Conservation (phyloP, 2,888 invertebrate genomes). For the Molorchus minor region DNA sequence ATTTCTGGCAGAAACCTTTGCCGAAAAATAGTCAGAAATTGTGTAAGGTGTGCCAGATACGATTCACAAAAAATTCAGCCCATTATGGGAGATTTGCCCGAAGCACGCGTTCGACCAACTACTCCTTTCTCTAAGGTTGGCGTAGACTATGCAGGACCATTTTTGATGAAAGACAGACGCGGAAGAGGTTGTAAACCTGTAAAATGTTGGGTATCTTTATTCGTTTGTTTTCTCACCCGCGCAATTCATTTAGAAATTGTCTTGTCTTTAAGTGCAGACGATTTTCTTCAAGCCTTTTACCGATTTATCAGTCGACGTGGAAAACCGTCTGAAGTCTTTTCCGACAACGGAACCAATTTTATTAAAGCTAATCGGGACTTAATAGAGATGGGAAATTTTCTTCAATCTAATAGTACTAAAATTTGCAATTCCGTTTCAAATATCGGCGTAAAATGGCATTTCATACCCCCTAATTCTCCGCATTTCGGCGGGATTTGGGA, state of each 20-base stretch:
- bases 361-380: neutral
- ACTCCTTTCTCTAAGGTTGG: constrained; percentile 31
- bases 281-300: constrained; percentile 26
- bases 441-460: constrained; percentile 17
- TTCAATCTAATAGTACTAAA: neutral
- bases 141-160: constrained; percentile 43
- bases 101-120: constrained; percentile 13
- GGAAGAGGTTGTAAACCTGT: constrained; percentile 22
- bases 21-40: constrained; percentile 17
- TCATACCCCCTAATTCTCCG: constrained; percentile 25
- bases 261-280: constrained; percentile 20
- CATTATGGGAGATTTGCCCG: constrained; percentile 29
- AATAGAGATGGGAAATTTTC: constrained; percentile 5
- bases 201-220: constrained; percentile 32
- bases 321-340: constrained; percentile 29
- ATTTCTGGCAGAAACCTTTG: constrained; percentile 19
- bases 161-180: constrained; percentile 30
- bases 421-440: constrained; percentile 1
- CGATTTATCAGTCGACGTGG: constrained; percentile 32
- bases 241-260: constrained; percentile 35
- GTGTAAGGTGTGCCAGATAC: constrained; percentile 29
- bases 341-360: constrained; percentile 21
- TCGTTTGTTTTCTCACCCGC: constrained; percentile 32
- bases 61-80: constrained; percentile 18
- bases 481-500: constrained; percentile 37